Base-by-base conservation (phyloP, 2,888 invertebrate genomes). In the Phengaris arion region DNA sequence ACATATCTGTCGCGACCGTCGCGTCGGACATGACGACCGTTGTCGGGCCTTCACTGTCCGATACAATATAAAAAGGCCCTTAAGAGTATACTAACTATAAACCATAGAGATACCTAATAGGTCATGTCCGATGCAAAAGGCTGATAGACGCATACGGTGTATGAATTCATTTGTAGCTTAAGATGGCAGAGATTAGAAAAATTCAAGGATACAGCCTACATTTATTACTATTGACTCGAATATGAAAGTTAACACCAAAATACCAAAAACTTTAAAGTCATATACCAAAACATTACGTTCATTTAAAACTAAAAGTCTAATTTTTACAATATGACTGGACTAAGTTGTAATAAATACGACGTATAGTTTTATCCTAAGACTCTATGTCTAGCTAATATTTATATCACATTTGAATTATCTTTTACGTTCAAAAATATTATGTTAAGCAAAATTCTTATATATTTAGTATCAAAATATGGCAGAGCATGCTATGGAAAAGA, bases 361-460 rank as follows among this genome's bases (percentile, higher is more conserved):
- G 59, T 59, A 59, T 74, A 74, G 48, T 48, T 74, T 74, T 74
- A 74, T 59, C 59, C 46, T 74, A 64, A 64, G 22, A 48, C 13
- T 64, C 69, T 75, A 75, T 10, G 45, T 75, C 75, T 75, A 75
- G 22, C 69, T 75, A 75, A 92, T 81, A 77, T 85, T 87, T 92
- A 93, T 93, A 93, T 93, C 93, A 93, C 93, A 93, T 89, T 89
- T 89, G 87, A 90, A 88, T 87, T 89, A 91, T 89, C 91, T 91
- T 90, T 87, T 86, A 88, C 85, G 85, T 88, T 87, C 86, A 89
- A 87, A 87, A 86, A 87, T 82, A 85, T 82, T 82, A 85, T 82
- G 81, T 83, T 85, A 80, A 87, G 88, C 90, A 88, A 89, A 89
- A 87, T 88, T 89, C 86, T 80, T 81, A 77, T 83, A 69, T 15